A percentile compares a stretch with the other conserved stretches of the same genome.
Evolutionary conservation across 1,140 invertebrate species (phyloP).

Genomic region (Heliconius congener): DNA sequence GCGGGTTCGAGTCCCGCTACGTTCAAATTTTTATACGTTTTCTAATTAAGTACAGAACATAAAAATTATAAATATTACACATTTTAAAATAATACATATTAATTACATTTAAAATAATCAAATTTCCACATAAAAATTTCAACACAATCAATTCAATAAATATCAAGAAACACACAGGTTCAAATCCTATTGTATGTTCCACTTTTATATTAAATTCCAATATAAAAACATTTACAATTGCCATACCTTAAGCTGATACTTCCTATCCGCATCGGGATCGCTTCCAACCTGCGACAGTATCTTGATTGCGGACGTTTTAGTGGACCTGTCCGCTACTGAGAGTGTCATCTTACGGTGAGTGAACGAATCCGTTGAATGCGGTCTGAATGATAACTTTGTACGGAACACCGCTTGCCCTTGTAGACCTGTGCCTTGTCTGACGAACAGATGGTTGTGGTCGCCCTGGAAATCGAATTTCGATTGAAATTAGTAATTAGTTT

Average conservation of each 20-base stretch:
- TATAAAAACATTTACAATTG: no score
- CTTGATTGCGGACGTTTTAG: slow-evolving; percentile 97
- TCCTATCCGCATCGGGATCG: slow-evolving; percentile 95
- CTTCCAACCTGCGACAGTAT: slow-evolving; percentile 96
- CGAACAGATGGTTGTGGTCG: slow-evolving; percentile 97
- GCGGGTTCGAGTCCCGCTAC: no score
- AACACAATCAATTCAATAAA: no score
- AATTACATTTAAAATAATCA: no score
- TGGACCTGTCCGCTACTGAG: slow-evolving; percentile 97
- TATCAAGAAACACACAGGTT: no score
- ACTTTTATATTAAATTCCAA: no score
- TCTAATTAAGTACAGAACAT: no score
- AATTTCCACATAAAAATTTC: no score
- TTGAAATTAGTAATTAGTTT: neutral
- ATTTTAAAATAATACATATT: no score
- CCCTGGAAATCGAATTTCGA: slow-evolving; percentile 81
- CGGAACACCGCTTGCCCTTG: slow-evolving; percentile 98
- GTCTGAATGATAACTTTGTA: slow-evolving; percentile 97
- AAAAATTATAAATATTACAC: no score
- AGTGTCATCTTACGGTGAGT: slow-evolving; percentile 99
- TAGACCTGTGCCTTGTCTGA: slow-evolving; percentile 98
- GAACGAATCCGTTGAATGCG: slow-evolving; percentile 98
- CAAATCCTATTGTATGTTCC: no score
- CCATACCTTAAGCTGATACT: slow-evolving; percentile 91
- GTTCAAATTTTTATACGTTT: no score